A percentile compares a stretch with the other conserved stretches of the same genome.
phyloP scores from a whole-genome alignment of 1,140 invertebrate species.

The Pentalonia nigronervosa region DNA sequence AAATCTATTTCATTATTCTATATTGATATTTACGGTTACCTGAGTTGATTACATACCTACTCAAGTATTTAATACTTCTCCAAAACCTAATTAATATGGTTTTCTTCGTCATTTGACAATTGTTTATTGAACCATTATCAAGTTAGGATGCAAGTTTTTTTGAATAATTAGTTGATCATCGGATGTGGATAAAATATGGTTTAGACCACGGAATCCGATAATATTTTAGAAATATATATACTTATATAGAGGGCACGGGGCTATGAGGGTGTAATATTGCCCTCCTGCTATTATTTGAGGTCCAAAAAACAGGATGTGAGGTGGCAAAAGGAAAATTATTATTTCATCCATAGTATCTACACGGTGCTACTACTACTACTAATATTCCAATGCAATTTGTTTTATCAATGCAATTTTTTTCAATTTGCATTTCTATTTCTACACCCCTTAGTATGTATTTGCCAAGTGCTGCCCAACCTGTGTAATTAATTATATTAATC shows the following conservation, averaged over 20 bases:
- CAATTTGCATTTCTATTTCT: too few relatives aligned
- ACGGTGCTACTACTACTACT: too few relatives aligned
- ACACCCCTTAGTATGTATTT: too few relatives aligned
- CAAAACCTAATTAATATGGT: neutral
- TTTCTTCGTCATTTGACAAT: neutral
- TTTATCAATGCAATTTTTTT: too few relatives aligned
- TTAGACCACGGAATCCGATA: neutral
- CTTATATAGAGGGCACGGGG: neutral
- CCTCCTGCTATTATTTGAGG: neutral
- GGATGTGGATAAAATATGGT: slow-evolving; percentile 1
- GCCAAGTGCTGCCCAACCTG: too few relatives aligned
- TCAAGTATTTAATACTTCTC: neutral
- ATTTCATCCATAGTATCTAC: too few relatives aligned
- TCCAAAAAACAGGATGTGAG: neutral
- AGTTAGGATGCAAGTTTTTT: neutral
- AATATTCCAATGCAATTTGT: too few relatives aligned
- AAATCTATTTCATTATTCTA: neutral
- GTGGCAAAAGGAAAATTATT: neutral
- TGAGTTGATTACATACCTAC: neutral
- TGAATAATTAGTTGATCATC: neutral
- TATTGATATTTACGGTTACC: neutral
- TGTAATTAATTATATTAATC: too few relatives aligned
- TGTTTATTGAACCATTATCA: neutral
- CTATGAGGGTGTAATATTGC: neutral
- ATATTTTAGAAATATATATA: neutral